Percentiles rank a stretch among this genome's conserved stretches.
Evolutionary conservation across 2,888 invertebrate genomes (phyloP).

Genomic region (Tetheella fluctuosa): DNA sequence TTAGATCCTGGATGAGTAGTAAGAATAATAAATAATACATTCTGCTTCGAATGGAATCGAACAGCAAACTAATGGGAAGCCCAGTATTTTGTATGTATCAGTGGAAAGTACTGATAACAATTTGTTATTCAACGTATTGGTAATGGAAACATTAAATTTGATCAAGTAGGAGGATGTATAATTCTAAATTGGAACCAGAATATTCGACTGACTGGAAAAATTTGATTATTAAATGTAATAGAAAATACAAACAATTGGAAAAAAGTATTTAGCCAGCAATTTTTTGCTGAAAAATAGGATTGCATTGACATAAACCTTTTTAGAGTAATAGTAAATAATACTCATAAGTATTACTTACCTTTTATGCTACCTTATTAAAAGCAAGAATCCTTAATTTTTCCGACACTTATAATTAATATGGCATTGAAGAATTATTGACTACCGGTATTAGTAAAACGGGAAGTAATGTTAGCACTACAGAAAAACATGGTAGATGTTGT

Average conservation of each 20-base stretch:
- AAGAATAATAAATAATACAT: conserved; percentile 5
- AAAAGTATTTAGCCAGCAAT: too few species aligned
- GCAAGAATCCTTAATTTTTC: not conserved
- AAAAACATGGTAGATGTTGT: not conserved
- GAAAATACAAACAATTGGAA: too few species aligned
- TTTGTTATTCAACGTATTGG: conserved; percentile 5
- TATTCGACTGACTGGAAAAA: too few species aligned
- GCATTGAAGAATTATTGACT: not conserved
- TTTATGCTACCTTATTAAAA: not conserved
- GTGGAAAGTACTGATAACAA: not conserved
- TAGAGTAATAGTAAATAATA: not conserved
- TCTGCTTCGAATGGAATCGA: not conserved
- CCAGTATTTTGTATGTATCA: conserved; percentile 3
- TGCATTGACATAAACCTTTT: not conserved
- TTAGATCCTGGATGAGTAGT: conserved; percentile 2
- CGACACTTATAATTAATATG: not conserved
- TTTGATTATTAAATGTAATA: too few species aligned
- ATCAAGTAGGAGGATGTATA: not conserved
- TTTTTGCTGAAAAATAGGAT: too few species aligned
- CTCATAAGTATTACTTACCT: not conserved
- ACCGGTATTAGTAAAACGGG: not conserved
- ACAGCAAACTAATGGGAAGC: not conserved
- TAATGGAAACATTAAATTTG: not conserved
- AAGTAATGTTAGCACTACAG: not conserved
- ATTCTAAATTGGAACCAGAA: too few species aligned